Evolutionary conservation across 2,888 invertebrate species (phyloP), one percentile per base, ranked within the genome.

Genomic region (Atrina japonica): DNA sequence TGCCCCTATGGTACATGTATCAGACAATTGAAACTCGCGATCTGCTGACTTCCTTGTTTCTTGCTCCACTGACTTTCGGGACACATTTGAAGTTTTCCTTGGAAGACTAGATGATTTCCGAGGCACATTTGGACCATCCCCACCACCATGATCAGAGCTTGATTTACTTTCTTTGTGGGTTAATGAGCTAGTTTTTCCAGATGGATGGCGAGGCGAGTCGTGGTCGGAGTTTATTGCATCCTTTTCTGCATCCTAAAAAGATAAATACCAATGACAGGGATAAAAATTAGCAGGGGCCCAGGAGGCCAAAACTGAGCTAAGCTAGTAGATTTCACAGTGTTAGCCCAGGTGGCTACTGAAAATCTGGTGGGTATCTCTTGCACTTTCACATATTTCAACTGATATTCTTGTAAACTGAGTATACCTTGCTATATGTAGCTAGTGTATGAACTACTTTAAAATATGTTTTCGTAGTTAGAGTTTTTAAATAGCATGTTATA

Each of bases 161-260:
- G 55, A 14, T 40, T 35, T 56, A 29, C 55, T 56, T 56, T 56
- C 55, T 35, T 40, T 56, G 29, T 35, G 30, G 18, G 11, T 21
- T 18, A 56, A 30, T 30, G 61, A 61, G n/a, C 47, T 49, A 3
- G 61, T 47, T 30, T 47, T 61, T 7, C 53, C 30, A 45, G 23
- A n/a, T 21, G 66, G 66, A 23, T 74, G 70, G 40, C 63, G 18
- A 2, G 78, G 78, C 2, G 77, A 78, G 58, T 78, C 78, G 50
- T 76, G 76, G 64, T 85, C 83, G 14, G 83, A 83, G 49, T 85
- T 83, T 11, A 83, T 68, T 7, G 82, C 84, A 67, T 71, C 58
- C 23, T 68, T 58, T 56, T 83, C 84, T 27, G 82, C 83, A 58
- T 83, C 83, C 83, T 83, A 64, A n/a, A 63, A 30, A 35, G 6